These are phyloP conservation scores for Neofelis nebulosa DNA, from an alignment of 2,113 vertebrate genomes.

Conservation along the genomic window DNA sequence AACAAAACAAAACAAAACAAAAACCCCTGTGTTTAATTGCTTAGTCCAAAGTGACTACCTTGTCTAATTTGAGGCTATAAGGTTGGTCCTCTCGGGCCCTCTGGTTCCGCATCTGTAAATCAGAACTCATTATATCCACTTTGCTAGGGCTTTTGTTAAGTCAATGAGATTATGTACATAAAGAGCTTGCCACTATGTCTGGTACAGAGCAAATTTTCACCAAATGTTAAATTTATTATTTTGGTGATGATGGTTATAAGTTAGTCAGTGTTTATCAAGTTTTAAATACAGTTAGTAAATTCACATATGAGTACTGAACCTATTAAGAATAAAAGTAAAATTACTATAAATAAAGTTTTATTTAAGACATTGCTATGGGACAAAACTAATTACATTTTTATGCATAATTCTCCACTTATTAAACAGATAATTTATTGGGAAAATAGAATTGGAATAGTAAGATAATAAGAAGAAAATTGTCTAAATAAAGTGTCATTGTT, in stretches of 20 bases:
- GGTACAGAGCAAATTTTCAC: neutral
- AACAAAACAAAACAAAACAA: accelerated
- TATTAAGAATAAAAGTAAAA: neutral
- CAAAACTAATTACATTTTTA: neutral
- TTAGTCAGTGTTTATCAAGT: neutral
- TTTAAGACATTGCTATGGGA: neutral
- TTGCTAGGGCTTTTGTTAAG: neutral
- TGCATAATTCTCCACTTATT: neutral
- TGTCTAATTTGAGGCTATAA: neutral
- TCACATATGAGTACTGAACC: neutral
- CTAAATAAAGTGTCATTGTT: neutral
- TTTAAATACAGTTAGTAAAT: neutral
- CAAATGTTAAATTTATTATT: neutral
- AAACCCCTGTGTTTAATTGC: neutral
- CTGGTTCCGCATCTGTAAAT: neutral
- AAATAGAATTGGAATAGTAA: neutral
- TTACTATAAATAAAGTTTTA: neutral
- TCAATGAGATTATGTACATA: neutral
- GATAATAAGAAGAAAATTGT: neutral
- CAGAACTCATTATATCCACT: neutral
- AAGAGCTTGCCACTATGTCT: neutral
- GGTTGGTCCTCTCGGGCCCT: neutral
- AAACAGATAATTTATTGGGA: neutral
- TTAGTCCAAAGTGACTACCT: neutral
- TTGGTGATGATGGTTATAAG: neutral